Evolutionary conservation across 2,888 invertebrate genomes (phyloP).

Genomic region (Melipona bicolor): DNA sequence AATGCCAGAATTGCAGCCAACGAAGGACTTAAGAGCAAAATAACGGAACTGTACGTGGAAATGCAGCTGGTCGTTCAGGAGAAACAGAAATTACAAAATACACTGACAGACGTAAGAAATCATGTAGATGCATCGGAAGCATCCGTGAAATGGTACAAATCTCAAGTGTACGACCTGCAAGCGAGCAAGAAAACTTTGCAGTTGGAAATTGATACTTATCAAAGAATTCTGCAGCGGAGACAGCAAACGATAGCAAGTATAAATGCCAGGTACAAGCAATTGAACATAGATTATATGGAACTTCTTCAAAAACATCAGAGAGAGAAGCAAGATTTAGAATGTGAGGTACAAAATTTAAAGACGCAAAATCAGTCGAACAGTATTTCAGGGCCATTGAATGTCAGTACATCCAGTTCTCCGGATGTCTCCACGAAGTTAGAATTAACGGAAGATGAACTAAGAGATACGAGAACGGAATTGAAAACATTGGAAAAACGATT

Average conservation of each 20-base stretch:
- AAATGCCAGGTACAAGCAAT: slow-evolving; percentile 72
- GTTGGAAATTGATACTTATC: slow-evolving; percentile 75
- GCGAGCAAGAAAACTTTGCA: slow-evolving; percentile 74
- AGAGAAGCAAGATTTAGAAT: slow-evolving; percentile 67
- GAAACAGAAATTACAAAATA: slow-evolving; percentile 73
- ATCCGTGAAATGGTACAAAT: slow-evolving; percentile 77
- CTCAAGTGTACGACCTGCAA: slow-evolving; percentile 73
- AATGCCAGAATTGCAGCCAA: slow-evolving; percentile 77
- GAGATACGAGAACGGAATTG: slow-evolving; percentile 64
- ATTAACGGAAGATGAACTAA: slow-evolving; percentile 70
- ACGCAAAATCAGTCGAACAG: slow-evolving; percentile 29
- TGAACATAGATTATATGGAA: slow-evolving; percentile 67
- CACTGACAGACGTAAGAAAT: slow-evolving; percentile 69
- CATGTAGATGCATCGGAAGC: slow-evolving; percentile 68
- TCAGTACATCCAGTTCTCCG: not conserved
- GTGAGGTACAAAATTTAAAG: slow-evolving; percentile 59
- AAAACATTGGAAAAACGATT: slow-evolving; percentile 69
- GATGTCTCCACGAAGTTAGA: slow-evolving; percentile 69
- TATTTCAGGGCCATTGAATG: slow-evolving; percentile 14
- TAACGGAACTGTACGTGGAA: slow-evolving; percentile 76
- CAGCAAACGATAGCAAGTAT: slow-evolving; percentile 70
- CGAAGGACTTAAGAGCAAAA: slow-evolving; percentile 76
- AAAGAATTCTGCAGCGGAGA: slow-evolving; percentile 72
- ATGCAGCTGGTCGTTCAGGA: slow-evolving; percentile 73
- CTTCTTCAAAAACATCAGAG: slow-evolving; percentile 66